Conservation (phyloP, 2,113 vertebrate genomes). For the Thinocorus orbignyianus region DNA sequence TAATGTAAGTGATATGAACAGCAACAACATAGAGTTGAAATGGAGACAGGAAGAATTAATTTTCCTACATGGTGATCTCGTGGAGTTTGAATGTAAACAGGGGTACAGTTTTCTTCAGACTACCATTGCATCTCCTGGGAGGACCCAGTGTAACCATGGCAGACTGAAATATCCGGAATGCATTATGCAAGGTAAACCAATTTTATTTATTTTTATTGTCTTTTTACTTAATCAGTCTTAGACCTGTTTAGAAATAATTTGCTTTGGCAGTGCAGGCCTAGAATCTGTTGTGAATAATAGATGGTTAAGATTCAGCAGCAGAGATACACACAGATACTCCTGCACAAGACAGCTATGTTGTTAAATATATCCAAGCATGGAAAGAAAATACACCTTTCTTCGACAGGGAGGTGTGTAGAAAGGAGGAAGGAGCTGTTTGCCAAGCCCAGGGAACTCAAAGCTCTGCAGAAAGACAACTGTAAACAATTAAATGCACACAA, state of each 20-base stretch:
- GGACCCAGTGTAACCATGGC: constrained; percentile 65
- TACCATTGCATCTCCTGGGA: constrained; percentile 15
- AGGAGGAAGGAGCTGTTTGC: not conserved
- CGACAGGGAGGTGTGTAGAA: not conserved
- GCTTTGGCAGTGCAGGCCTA: not conserved
- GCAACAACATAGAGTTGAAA: constrained; percentile 70
- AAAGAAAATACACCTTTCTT: not conserved
- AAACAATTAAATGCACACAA: not conserved
- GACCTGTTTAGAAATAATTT: not conserved
- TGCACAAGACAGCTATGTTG: not conserved
- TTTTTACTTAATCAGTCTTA: not conserved
- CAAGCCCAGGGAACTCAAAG: not conserved
- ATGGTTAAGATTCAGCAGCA: not conserved
- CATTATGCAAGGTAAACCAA: constrained; percentile 66
- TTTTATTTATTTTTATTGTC: not conserved
- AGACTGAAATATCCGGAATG: constrained; percentile 73
- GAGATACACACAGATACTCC: not conserved
- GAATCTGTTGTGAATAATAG: not conserved
- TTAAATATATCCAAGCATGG: not conserved
- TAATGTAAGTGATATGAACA: constrained; percentile 19
- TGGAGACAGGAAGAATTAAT: constrained; percentile 70
- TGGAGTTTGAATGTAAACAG: constrained; percentile 77
- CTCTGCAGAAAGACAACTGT: not conserved
- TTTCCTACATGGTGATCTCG: constrained; percentile 75
- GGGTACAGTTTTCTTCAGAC: constrained; percentile 60